phyloP scores from a whole-genome alignment of 2,888 invertebrate genomes.

The Odontocerum albicorne region DNA sequence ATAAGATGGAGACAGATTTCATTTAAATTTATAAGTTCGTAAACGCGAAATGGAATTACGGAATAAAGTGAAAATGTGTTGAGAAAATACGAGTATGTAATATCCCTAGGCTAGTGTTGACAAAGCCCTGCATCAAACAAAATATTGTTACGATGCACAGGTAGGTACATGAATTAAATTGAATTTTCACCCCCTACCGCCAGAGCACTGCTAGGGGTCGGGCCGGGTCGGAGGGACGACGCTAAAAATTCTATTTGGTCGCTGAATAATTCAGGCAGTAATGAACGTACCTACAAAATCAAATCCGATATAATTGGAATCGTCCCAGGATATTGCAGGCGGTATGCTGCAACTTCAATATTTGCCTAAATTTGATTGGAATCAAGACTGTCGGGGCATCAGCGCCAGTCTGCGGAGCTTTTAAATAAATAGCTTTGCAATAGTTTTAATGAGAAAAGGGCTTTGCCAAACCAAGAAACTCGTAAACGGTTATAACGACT shows the following conservation, averaged over 20 bases:
- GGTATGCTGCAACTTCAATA: conserved; percentile 24
- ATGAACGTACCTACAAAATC: conserved; percentile 5
- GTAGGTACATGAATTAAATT: conserved; percentile 14
- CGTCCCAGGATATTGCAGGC: conserved; percentile 21
- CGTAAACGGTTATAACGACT: too few relatives aligned
- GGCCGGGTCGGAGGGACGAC: conserved; percentile 6
- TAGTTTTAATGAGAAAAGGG: too few relatives aligned
- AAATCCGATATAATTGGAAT: conserved; percentile 21
- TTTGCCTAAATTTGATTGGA: conserved; percentile 29
- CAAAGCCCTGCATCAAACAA: too few relatives aligned
- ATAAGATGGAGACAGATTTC: too few relatives aligned
- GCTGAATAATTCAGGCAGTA: conserved; percentile 18
- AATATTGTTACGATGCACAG: not conserved
- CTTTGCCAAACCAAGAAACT: too few relatives aligned
- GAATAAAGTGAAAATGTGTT: too few relatives aligned
- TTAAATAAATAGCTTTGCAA: too few relatives aligned
- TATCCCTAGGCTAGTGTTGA: too few relatives aligned
- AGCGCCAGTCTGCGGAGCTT: too few relatives aligned
- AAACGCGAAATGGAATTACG: too few relatives aligned
- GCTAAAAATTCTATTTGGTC: conserved; percentile 17
- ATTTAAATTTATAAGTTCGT: too few relatives aligned
- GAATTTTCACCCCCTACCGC: conserved; percentile 5
- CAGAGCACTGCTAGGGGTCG: not conserved
- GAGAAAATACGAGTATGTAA: too few relatives aligned
- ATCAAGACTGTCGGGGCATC: conserved; percentile 16